A percentile compares a stretch with the other conserved stretches of the same genome.
Conservation (phyloP, 2,888 invertebrate species). For the Quadroppia sp. region DNA sequence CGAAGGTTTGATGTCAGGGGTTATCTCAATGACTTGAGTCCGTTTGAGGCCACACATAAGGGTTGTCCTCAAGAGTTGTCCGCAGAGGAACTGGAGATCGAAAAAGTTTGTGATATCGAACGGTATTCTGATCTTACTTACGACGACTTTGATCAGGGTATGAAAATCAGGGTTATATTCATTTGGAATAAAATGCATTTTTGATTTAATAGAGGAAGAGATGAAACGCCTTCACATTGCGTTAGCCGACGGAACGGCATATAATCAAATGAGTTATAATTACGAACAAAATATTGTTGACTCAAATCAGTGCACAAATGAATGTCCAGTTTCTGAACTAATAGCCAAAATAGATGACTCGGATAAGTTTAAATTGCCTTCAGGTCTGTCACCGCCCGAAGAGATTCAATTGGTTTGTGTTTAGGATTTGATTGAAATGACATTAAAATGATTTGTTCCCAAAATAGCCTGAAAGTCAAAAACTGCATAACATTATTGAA, state of each 20-base stretch:
- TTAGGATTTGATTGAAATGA: not conserved
- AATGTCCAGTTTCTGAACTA: not conserved
- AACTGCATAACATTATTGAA: conserved; percentile 88
- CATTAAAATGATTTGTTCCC: conserved; percentile 48
- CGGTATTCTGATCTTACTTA: conserved; percentile 81
- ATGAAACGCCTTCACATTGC: conserved; percentile 75
- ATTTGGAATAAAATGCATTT: not conserved
- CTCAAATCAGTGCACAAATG: not conserved
- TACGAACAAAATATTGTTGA: conserved; percentile 24
- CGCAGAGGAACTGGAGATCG: conserved; percentile 72
- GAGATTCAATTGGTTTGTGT: conserved; percentile 59
- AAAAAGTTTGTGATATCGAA: conserved; percentile 91
- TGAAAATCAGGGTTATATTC: not conserved
- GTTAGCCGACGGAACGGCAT: conserved; percentile 52
- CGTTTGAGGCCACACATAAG: conserved; percentile 73
- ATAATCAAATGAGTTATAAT: conserved; percentile 24
- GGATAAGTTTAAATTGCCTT: conserved; percentile 69
- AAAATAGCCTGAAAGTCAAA: conserved; percentile 73
- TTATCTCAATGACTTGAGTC: conserved; percentile 75
- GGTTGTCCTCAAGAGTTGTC: conserved; percentile 57
- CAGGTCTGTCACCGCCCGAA: conserved; percentile 69
- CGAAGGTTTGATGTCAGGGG: conserved; percentile 89
- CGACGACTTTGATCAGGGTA: conserved; percentile 64
- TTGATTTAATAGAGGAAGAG: conserved; percentile 71
- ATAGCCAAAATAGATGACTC: not conserved